Percentiles rank a stretch among this genome's conserved stretches.
Conservation (phyloP, 2,113 vertebrate species). For the Ciconia maguari region DNA sequence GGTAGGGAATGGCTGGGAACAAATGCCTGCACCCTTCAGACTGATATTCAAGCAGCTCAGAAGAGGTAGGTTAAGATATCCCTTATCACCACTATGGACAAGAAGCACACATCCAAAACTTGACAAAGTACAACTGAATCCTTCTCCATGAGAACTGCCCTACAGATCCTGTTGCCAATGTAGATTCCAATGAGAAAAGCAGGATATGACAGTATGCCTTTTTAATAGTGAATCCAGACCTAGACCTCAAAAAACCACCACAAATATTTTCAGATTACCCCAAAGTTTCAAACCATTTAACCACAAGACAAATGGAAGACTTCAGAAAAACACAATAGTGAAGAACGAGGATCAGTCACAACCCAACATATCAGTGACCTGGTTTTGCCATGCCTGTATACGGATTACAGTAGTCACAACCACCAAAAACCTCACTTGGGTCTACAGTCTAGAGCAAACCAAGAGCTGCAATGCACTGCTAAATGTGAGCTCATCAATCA, state of each 20-base stretch:
- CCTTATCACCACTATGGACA: neutral
- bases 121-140: neutral
- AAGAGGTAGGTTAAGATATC: neutral
- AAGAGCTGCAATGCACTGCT: neutral
- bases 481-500: neutral
- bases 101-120: neutral
- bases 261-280: neutral
- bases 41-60: neutral
- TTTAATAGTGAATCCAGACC: neutral
- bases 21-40: neutral
- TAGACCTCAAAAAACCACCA: neutral
- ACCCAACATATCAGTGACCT: neutral
- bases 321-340: neutral
- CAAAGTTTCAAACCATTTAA: neutral
- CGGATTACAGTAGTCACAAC: neutral
- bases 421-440: neutral
- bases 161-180: neutral
- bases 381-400: neutral
- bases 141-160: neutral
- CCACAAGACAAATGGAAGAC: neutral
- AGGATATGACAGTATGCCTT: neutral
- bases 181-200: neutral
- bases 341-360: neutral
- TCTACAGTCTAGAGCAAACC: neutral
- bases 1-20: neutral